Base-by-base conservation (phyloP, 37 sponge, comb jelly and placozoan species). In the Aphrocallistes beatrix region DNA sequence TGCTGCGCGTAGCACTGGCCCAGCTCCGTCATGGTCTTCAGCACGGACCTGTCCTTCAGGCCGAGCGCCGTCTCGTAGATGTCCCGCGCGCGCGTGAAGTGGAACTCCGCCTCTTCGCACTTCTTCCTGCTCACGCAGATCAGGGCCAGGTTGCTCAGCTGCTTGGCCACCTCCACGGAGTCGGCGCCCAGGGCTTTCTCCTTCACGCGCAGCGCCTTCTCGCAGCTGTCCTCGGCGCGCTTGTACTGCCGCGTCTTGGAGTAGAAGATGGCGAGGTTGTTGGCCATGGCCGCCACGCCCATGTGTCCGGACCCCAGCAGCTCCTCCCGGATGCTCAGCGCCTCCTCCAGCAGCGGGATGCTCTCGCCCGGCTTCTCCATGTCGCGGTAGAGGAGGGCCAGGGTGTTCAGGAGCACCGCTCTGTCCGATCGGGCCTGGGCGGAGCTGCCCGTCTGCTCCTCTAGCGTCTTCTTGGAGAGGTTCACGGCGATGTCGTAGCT, bases 401-500 rank as follows among this genome's bases (percentile, higher is more conserved):
- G 34, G 25, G 75, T 60, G 21, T 60, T 60, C n/a, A 60, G 75
- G 3, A 60, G 32, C 3, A 60, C 21, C 3, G 75, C 75, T 60
- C 75, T 60, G n/a, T 60, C 75, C 25, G 21, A 3, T 28, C n/a
- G 10, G n/a, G 17, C 10, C 75, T 60, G 75, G 3, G 21, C 32
- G 3, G 75, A 25, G 21, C n/a, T 13, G 25, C 3, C 75, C n/a
- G 25, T 21, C 3, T 25, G 34, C 6, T 60, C 75, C 34, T 60
- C 32, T 19, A 60, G 34, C 3, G 75, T 13, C n/a, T 60, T 60
- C 21, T 13, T 3, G 6, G 75, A 60, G 17, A 60, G n/a, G 75
- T 60, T 60, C 3, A 60, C 75, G 6, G 75, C 75, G 8, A 60
- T 60, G n/a, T 60, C 75, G 75, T 60, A 60, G 21, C 75, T 60